phyloP scores from a whole-genome alignment of 2,888 invertebrate genomes.

The Trichogramma dendrolimi region DNA sequence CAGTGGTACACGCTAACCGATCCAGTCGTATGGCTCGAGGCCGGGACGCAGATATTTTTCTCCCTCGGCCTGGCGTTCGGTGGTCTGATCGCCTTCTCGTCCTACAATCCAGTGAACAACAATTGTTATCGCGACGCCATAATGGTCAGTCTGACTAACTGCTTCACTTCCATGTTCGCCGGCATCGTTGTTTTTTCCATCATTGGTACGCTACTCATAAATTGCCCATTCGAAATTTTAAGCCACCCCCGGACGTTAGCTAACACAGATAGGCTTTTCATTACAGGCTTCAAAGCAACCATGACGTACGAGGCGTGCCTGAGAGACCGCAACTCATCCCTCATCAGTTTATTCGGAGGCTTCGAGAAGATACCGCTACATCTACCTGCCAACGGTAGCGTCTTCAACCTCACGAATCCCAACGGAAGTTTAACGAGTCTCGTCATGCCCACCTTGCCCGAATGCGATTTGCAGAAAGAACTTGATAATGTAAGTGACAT shows the following conservation, averaged over 20 bases:
- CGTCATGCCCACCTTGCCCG: conserved; percentile 65
- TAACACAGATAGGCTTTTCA: not conserved
- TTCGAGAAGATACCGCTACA: conserved; percentile 53
- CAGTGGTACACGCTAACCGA: conserved; percentile 84
- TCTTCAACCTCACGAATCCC: conserved; percentile 54
- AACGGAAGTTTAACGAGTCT: conserved; percentile 59
- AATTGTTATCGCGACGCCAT: conserved; percentile 93
- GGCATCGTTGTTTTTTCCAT: conserved; percentile 94
- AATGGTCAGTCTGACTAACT: conserved; percentile 87
- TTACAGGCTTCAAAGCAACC: conserved; percentile 75
- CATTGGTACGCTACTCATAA: conserved; percentile 59
- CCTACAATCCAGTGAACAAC: conserved; percentile 95
- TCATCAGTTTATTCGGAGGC: conserved; percentile 59
- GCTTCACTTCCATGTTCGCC: conserved; percentile 93
- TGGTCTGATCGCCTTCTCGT: conserved; percentile 91
- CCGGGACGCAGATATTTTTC: conserved; percentile 96
- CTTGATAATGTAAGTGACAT: conserved; percentile 73
- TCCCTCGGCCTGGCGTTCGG: conserved; percentile 93
- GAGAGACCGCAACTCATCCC: conserved; percentile 60
- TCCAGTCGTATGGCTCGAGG: conserved; percentile 95
- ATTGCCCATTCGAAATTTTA: not conserved
- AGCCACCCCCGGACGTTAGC: no score
- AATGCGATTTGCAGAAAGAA: conserved; percentile 80
- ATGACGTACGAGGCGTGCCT: conserved; percentile 77
- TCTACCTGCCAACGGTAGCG: conserved; percentile 59